Conservation (phyloP, 1,140 invertebrate species). For the Galleria mellonella region DNA sequence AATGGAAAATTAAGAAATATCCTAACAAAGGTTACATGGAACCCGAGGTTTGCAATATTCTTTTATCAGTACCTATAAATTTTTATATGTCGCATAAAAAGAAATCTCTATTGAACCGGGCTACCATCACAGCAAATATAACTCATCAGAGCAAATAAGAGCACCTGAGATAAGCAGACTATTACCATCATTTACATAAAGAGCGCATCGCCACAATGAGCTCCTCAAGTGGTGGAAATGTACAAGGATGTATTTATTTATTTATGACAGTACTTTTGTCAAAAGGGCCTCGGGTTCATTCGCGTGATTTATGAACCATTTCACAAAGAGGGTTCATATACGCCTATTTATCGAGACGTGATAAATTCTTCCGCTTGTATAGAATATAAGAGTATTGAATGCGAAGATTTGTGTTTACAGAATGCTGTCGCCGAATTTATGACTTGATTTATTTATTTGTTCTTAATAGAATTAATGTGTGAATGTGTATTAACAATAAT, state of each 20-base stretch:
- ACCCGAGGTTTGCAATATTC: too few relatives aligned
- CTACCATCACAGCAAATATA: too few relatives aligned
- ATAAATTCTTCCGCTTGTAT: constrained; percentile 44
- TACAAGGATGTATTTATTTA: constrained; percentile 42
- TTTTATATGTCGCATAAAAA: too few relatives aligned
- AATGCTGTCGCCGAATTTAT: constrained; percentile 1
- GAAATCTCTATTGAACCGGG: too few relatives aligned
- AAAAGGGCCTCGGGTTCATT: constrained; percentile 39
- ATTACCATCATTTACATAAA: constrained; percentile 17
- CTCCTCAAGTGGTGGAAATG: constrained; percentile 12
- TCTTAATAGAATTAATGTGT: too few relatives aligned
- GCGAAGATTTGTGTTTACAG: constrained; percentile 2
- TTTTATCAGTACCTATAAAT: too few relatives aligned
- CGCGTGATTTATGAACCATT: constrained; percentile 47
- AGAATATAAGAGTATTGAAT: constrained; percentile 20
- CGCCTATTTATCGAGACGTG: constrained; percentile 42
- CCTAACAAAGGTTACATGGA: too few relatives aligned
- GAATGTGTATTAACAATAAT: too few relatives aligned
- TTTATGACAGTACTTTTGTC: constrained; percentile 54
- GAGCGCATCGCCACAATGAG: constrained; percentile 18
- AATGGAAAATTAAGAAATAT: too few relatives aligned
- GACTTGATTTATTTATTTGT: too few relatives aligned
- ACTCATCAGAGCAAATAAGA: too few relatives aligned
- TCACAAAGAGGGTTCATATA: constrained; percentile 47
- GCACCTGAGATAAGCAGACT: too few relatives aligned